These are phyloP conservation scores for Mallateleia sp. DNA, from an alignment of 2,888 invertebrate species.

Conservation along the genomic window DNA sequence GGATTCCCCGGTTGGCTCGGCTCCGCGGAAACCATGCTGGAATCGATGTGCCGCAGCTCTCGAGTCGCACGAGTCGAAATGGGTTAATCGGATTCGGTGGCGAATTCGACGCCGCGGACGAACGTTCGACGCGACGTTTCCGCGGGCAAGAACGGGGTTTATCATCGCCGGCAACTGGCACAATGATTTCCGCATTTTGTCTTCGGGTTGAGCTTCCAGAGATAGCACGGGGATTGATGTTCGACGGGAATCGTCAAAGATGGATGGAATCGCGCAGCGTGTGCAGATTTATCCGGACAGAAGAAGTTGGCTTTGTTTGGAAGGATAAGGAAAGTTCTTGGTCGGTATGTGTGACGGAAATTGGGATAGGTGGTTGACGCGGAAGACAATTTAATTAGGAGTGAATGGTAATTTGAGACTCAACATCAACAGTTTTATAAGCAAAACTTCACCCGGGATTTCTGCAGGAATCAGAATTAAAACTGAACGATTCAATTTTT, in stretches of 20 bases:
- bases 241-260: conserved; percentile 39
- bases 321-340: too few relatives aligned
- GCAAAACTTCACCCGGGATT: too few relatives aligned
- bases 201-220: conserved; percentile 32
- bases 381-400: too few relatives aligned
- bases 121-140: conserved; percentile 4
- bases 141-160: conserved; percentile 23
- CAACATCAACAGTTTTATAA: too few relatives aligned
- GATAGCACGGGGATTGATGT: conserved; percentile 41
- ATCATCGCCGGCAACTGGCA: conserved; percentile 28
- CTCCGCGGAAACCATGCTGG: conserved; percentile 76
- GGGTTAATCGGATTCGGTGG: conserved; percentile 86
- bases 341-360: too few relatives aligned
- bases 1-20: conserved; percentile 59
- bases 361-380: too few relatives aligned
- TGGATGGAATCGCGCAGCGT: conserved; percentile 18
- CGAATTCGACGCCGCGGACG: conserved; percentile 44
- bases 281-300: too few relatives aligned
- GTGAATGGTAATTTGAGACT: too few relatives aligned
- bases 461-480: too few relatives aligned
- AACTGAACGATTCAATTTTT: too few relatives aligned
- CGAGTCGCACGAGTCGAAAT: conserved; percentile 82
- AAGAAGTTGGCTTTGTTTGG: too few relatives aligned
- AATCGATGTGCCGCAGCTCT: conserved; percentile 74
- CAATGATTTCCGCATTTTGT: conserved; percentile 57